Evolutionary conservation across 2,113 vertebrate genomes (phyloP), one percentile per base, ranked within the genome.

Genomic region (Heterotilapia buettikoferi): DNA sequence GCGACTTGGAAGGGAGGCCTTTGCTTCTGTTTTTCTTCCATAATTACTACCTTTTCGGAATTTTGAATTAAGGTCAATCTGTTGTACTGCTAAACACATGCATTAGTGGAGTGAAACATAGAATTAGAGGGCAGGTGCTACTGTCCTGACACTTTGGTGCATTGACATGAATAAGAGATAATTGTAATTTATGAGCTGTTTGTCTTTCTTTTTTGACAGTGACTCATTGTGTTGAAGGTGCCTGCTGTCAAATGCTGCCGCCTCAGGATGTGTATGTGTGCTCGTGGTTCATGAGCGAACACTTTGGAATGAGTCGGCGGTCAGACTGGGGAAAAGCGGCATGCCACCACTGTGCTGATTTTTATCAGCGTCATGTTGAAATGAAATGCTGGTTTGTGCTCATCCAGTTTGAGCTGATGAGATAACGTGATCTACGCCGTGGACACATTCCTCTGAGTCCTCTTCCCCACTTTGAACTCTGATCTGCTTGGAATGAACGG

Each of bases 181-280:
- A 89, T 73, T 50, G 24, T 71, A 2, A 84, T 94, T 94, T 87
- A 93, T n/a, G 12, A 93, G 66, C 31, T 90, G 89, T 93, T 94
- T 94, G 79, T 88, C 43, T 68, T 84, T 12, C 12, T 56, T 40
- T 82, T 73, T 78, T 85, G 86, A 40, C 45, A 29, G 85, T 92
- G 93, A 94, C 36, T 95, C 88, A 90, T 50, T 84, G 45, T 2
- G 3, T 84, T 83, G 43, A 88, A 86, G 84, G 88, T 88, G 82
- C 47, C 68, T 50, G 40, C 80, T 71, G 83, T 84, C 31, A 52
- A 63, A 89, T 11, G 21, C 66, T 4, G 14, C 61, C n/a, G 86
- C 80, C 78, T 84, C 21, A 7, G 81, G 80, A 16, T 43, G 31
- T 76, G 76, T 87, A 66, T 10, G 33, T 83, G 52, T 33, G 29